These are phyloP conservation scores for Drosophila lacicola DNA, from an alignment of 2,888 invertebrate species.

Conservation along the genomic window DNA sequence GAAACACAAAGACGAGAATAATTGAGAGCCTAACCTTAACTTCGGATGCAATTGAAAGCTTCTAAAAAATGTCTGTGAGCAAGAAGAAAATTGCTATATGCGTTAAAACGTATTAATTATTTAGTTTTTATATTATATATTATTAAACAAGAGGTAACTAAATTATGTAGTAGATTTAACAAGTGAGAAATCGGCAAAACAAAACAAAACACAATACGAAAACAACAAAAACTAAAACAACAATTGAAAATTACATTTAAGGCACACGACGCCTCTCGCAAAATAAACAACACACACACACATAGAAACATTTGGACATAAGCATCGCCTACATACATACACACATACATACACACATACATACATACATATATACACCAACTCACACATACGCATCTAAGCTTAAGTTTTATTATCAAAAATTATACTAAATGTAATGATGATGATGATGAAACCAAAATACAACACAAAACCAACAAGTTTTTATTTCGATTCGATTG, in stretches of 20 bases:
- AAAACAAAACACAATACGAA: conserved; percentile 38
- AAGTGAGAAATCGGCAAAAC: conserved; percentile 49
- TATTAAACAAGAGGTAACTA: conserved; percentile 63
- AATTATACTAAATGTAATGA: conserved; percentile 40
- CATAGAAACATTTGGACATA: conserved; percentile 34
- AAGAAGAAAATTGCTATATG: conserved; percentile 54
- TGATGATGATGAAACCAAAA: conserved; percentile 25
- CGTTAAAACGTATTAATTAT: conserved; percentile 77
- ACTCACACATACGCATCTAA: conserved; percentile 48
- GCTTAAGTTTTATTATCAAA: conserved; percentile 57
- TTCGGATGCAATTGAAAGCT: conserved; percentile 44
- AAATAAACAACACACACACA: conserved; percentile 3
- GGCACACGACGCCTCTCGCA: conserved; percentile 33
- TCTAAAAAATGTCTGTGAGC: conserved; percentile 52
- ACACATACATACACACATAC: conserved; percentile 10
- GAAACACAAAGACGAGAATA: conserved; percentile 46
- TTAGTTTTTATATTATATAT: conserved; percentile 76
- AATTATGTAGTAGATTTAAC: conserved; percentile 74
- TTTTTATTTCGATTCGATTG: conserved; percentile 31
- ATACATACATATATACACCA: conserved; percentile 4
- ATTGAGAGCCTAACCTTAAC: conserved; percentile 25
- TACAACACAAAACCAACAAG: conserved; percentile 30
- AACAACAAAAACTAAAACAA: conserved; percentile 38
- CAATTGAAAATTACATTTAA: conserved; percentile 45
- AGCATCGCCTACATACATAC: conserved; percentile 34